Conservation (phyloP, 2,113 vertebrate genomes). For the Cyanoramphus novaezelandiae region DNA sequence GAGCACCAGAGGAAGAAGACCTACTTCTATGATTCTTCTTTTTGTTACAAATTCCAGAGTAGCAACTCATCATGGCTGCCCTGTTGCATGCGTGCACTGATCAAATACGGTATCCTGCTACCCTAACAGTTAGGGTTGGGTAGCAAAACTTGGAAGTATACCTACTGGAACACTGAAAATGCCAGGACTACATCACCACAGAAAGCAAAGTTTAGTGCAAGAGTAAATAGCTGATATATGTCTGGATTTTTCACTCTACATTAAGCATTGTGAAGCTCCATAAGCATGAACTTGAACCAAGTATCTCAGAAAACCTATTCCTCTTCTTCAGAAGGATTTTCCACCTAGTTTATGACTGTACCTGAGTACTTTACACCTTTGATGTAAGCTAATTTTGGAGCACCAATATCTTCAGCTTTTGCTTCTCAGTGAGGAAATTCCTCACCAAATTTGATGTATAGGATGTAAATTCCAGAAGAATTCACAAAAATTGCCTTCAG, state of each 20-base stretch:
- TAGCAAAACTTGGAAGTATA: not conserved
- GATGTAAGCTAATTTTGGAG: not conserved
- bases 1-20: not conserved
- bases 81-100: not conserved
- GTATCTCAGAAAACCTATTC: not conserved
- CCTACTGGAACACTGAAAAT: not conserved
- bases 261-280: not conserved
- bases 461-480: not conserved
- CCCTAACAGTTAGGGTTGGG: accelerated
- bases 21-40: not conserved
- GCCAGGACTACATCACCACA: not conserved
- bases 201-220: not conserved
- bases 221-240: not conserved
- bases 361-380: not conserved
- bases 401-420: not conserved
- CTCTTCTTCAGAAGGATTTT: not conserved
- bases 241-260: not conserved
- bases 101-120: not conserved
- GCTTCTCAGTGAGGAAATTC: not conserved
- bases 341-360: not conserved
- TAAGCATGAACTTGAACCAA: not conserved
- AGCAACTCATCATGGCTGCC: not conserved
- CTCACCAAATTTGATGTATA: not conserved
- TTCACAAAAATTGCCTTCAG: not conserved
- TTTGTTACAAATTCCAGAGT: not conserved